Conservation (phyloP, 2,888 invertebrate genomes). For the Mycalesis mineus region DNA sequence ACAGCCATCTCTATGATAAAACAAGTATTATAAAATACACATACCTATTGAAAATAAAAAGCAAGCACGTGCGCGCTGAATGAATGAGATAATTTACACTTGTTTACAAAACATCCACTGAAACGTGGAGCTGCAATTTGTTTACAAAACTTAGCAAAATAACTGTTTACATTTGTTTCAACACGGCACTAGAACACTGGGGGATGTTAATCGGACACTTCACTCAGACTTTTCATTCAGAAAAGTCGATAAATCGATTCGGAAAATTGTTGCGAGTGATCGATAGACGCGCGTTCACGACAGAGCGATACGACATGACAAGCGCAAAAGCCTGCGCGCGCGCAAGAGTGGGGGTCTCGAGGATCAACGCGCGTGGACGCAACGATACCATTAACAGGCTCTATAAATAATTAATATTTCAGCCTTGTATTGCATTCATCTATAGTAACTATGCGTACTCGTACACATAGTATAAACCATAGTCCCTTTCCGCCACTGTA, state of each 20-base stretch:
- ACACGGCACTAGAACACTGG: conserved; percentile 30
- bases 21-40: conserved; percentile 11
- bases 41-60: conserved; percentile 29
- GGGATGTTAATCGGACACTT: conserved; percentile 32
- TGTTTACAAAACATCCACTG: conserved; percentile 41
- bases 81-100: conserved; percentile 28
- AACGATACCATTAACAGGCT: conserved; percentile 38
- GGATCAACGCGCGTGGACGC: conserved; percentile 59
- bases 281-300: conserved; percentile 58
- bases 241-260: conserved; percentile 62
- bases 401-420: background rate
- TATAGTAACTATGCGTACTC: background rate
- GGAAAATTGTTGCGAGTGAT: conserved; percentile 50
- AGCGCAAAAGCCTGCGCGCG: conserved; percentile 47
- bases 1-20: background rate
- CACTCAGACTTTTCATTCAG: conserved; percentile 67
- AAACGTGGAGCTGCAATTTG: conserved; percentile 27
- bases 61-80: conserved; percentile 17
- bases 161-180: conserved; percentile 4
- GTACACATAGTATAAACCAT: background rate
- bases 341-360: conserved; percentile 58
- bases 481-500: no score
- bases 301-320: conserved; percentile 53
- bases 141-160: conserved; percentile 9
- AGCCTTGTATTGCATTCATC: background rate